phyloP scores from a whole-genome alignment of 1,140 invertebrate species.

The Heliconius himera region DNA sequence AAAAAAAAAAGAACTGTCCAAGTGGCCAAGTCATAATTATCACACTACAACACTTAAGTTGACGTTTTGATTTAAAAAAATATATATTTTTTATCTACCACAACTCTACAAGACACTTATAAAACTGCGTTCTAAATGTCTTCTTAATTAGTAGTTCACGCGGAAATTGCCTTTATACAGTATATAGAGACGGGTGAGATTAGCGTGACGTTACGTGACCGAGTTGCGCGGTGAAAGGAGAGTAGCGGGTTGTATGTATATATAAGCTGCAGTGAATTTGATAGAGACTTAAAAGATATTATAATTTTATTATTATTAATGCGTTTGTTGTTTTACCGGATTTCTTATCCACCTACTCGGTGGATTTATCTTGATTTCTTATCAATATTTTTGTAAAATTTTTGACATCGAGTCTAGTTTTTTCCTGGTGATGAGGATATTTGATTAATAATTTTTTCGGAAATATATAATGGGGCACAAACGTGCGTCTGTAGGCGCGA shows the following conservation, averaged over 20 bases:
- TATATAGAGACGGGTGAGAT: neutral
- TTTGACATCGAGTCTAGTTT: no score
- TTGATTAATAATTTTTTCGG: no score
- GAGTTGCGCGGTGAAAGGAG: slow-evolving; percentile 36
- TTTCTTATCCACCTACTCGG: neutral
- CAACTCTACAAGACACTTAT: neutral
- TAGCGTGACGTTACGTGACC: slow-evolving; percentile 21
- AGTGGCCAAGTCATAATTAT: neutral
- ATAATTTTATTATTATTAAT: neutral
- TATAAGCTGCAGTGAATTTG: slow-evolving; percentile 20
- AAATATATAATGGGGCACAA: no score
- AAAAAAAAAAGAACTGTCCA: no score
- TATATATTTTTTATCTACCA: neutral
- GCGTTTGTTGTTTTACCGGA: neutral
- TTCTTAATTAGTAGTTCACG: neutral
- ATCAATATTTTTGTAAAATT: no score
- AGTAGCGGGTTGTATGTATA: slow-evolving; percentile 30
- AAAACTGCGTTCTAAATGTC: slow-evolving; percentile 26
- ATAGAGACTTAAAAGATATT: neutral
- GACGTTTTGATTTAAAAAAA: neutral
- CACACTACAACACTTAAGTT: neutral
- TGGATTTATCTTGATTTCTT: neutral
- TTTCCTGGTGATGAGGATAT: no score
- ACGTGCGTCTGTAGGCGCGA: no score
- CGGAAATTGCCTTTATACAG: slow-evolving; percentile 10